Base-by-base conservation (phyloP, 2,113 vertebrate species). In the Beaufortia kweichowensis region DNA sequence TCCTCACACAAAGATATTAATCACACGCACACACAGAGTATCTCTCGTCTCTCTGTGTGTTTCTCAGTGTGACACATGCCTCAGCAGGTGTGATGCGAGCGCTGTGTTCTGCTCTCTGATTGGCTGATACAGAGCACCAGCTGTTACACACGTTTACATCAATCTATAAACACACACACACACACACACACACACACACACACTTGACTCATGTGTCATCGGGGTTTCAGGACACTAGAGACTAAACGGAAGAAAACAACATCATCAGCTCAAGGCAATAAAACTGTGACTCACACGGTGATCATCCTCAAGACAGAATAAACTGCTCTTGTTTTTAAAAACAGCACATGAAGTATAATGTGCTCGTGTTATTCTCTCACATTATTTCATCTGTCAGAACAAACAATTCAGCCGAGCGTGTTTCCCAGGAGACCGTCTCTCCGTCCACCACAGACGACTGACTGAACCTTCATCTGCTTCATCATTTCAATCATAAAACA, bases 81-180 rank as follows among this genome's bases (percentile, higher is more conserved):
- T 82, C 87, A 91, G 90, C 92, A 91, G 91, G 89, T 92, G 92
- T 83, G 9, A 84, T 85, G 85, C 61, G 83, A 39, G 81, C 64
- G 23, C 64, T 74, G 81, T 80, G 84, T 80, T 83, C 77, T 59
- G 56, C 79, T 69, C 79, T 91, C 89, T 91, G 89, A 91, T 91
- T 92, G 89, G 90, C 88, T 79, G 72, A 67, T 62, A 79, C 70
- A 73, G 80, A 84, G 84, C 82, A 88, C 84, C 90, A 92, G 92
- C 91, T 92, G 92, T 91, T 90, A 86, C 85, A 85, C 86, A 79
- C 62, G 79, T 80, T 82, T 63, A 21, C 79, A 87, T 83, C 84
- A 76, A 89, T 82, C 62, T 81, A 69, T 26, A 69, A n/a, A n/a
- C n/a, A n/a, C n/a, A n/a, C n/a, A n/a, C n/a, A n/a, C n/a, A 26